Base-by-base conservation (phyloP, 2,888 invertebrate genomes). In the Magallana nippona region DNA sequence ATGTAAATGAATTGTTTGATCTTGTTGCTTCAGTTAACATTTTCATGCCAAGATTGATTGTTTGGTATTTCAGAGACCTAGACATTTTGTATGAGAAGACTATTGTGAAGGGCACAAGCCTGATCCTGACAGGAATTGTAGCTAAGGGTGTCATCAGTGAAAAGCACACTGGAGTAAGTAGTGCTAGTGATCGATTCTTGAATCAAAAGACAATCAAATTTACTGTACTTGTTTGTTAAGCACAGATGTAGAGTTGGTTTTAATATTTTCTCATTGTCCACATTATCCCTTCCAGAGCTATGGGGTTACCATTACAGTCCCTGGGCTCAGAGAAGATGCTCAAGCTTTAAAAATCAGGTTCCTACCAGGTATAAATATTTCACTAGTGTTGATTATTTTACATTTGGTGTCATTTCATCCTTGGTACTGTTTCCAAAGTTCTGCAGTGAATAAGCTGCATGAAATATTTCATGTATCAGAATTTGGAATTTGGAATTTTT, bases 271-370 rank as follows among this genome's bases (percentile, higher is more conserved):
- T 62, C 0, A 13, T 71, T 11, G 32, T 11, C 32, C 17, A 3
- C 3, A 2, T 1, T 63, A 32, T 71, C 11, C 19, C 15, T 71
- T 32, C 32, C 90, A 94, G 93, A 94, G 90, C 86, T 94, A 93
- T 86, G 91, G 84, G 79, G 83, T 94, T 71, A 89, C 86, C 11
- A 91, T 94, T 0, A 90, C 88, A 32, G 88, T 94, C 1, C 90
- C 92, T 13, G 92, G 90, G 5, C 87, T 94, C 82, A 90, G 90
- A 44, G 90, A 92, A 44, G 86, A 89, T 27, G 84, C 91, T 15
- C 93, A 93, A 83, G 89, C 90, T 5, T 80, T 94, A 84, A 94
- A 94, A 87, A 93, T 94, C 8, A 88, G 94, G 15, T 86, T 94
- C 8, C 85, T 93, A 57, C 94, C 94, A 87, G 94, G 93, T 93